Conservation (phyloP, 2,888 invertebrate genomes). For the Pimpla rufipes region DNA sequence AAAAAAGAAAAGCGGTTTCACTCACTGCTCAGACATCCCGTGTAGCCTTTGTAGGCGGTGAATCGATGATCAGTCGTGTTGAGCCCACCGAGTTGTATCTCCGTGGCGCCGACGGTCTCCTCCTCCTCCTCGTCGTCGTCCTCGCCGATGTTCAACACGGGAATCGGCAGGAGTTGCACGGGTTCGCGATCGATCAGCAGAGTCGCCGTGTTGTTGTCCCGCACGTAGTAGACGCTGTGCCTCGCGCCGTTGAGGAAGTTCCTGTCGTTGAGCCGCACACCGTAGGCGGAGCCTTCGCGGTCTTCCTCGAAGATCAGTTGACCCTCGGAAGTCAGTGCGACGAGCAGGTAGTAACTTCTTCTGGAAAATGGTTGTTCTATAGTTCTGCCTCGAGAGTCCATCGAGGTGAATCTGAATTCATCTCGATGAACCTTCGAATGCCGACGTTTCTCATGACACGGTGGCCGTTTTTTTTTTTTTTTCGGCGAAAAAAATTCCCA, state of each 20-base stretch:
- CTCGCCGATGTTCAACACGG: constrained; percentile 90
- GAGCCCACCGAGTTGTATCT: constrained; percentile 94
- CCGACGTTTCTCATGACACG: no score
- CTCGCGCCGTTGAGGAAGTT: constrained; percentile 94
- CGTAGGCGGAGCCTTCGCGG: constrained; percentile 91
- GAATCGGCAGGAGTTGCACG: constrained; percentile 90
- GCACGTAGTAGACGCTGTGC: constrained; percentile 90
- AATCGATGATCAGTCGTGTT: constrained; percentile 94
- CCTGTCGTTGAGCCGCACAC: constrained; percentile 91
- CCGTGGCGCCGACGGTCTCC: constrained; percentile 88
- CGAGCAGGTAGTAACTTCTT: constrained; percentile 93
- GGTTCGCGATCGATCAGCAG: constrained; percentile 91
- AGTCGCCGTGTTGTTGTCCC: constrained; percentile 91
- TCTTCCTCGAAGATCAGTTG: constrained; percentile 95
- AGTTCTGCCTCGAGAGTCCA: constrained; percentile 16
- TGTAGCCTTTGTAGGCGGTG: constrained; percentile 94
- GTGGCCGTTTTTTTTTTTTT: no score
- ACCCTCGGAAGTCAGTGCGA: constrained; percentile 94
- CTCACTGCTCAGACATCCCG: constrained; percentile 96
- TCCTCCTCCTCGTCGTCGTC: constrained; percentile 80
- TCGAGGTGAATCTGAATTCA: no score
- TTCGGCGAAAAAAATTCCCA: no score
- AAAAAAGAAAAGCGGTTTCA: no score
- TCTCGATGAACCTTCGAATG: no score
- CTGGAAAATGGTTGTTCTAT: constrained; percentile 83